Evolutionary conservation across 1,140 invertebrate genomes (phyloP).

Genomic region (Palaemon carinicauda): DNA sequence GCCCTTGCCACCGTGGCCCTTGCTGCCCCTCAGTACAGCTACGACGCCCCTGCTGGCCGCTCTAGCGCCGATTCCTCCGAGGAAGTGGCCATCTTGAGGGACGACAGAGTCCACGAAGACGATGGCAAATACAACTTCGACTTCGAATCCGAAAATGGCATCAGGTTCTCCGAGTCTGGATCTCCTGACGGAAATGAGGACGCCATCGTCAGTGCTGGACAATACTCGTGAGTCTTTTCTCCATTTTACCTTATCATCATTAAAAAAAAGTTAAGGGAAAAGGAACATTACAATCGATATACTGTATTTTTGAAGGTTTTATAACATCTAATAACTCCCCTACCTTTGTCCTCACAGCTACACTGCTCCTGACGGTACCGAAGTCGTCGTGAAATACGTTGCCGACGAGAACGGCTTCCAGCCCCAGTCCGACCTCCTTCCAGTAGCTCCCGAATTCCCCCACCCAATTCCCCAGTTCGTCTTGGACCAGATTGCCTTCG

Average conservation of each 20-base stretch:
- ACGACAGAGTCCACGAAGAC: not conserved
- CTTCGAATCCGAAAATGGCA: constrained; percentile 7
- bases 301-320: no score
- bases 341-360: not conserved
- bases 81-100: not conserved
- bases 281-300: no score
- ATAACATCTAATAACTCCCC: no score
- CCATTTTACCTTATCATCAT: no score
- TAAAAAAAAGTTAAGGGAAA: no score
- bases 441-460: constrained; percentile 71
- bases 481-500: constrained; percentile 1
- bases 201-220: constrained; percentile 3
- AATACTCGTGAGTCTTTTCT: not conserved
- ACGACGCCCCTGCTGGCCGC: not conserved
- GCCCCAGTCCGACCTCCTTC: constrained; percentile 76
- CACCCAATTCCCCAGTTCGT: constrained; percentile 35
- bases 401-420: constrained; percentile 73
- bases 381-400: not conserved
- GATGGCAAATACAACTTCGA: constrained; percentile 26
- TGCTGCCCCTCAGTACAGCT: not conserved
- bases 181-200: constrained; percentile 10
- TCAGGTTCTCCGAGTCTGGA: not conserved
- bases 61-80: no score
- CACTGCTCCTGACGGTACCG: constrained; percentile 23
- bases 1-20: not conserved